Evolutionary conservation across 1,140 invertebrate species (phyloP).

Genomic region (Diuraphis noxia): DNA sequence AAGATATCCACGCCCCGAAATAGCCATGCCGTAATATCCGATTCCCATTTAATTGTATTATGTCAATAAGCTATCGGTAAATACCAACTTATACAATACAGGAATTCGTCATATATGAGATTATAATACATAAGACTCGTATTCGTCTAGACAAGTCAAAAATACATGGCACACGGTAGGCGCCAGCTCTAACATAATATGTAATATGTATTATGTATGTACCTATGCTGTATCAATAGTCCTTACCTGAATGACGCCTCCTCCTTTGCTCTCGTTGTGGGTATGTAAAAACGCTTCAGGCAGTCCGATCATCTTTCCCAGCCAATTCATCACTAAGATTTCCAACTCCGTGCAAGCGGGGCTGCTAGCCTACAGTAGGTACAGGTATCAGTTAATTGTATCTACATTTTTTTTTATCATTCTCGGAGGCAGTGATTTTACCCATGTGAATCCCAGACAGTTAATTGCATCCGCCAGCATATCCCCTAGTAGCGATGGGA

Average conservation of each 20-base stretch:
- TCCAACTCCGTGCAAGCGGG: slow-evolving; percentile 96
- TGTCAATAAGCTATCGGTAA: too few relatives aligned
- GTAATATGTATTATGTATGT: too few relatives aligned
- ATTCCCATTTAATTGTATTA: too few relatives aligned
- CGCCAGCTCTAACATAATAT: too few relatives aligned
- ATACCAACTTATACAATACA: too few relatives aligned
- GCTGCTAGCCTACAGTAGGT: slow-evolving; percentile 84
- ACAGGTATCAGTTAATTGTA: neutral
- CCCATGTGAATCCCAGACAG: slow-evolving; percentile 88
- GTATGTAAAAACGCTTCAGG: slow-evolving; percentile 86
- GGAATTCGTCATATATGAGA: too few relatives aligned
- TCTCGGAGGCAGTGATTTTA: slow-evolving; percentile 62
- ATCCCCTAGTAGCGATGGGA: slow-evolving; percentile 92
- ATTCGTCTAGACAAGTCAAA: too few relatives aligned
- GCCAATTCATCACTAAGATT: slow-evolving; percentile 96
- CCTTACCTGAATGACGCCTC: slow-evolving; percentile 87
- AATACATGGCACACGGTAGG: too few relatives aligned
- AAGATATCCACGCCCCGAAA: too few relatives aligned
- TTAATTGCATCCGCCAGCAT: slow-evolving; percentile 95
- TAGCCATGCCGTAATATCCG: too few relatives aligned
- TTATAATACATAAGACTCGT: too few relatives aligned
- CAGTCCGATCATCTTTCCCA: slow-evolving; percentile 90
- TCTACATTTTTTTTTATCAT: neutral
- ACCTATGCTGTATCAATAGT: neutral
- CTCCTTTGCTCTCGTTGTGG: slow-evolving; percentile 73